These are phyloP conservation scores for Ramphastos sulfuratus DNA, from an alignment of 2,113 vertebrate species.

Conservation along the genomic window DNA sequence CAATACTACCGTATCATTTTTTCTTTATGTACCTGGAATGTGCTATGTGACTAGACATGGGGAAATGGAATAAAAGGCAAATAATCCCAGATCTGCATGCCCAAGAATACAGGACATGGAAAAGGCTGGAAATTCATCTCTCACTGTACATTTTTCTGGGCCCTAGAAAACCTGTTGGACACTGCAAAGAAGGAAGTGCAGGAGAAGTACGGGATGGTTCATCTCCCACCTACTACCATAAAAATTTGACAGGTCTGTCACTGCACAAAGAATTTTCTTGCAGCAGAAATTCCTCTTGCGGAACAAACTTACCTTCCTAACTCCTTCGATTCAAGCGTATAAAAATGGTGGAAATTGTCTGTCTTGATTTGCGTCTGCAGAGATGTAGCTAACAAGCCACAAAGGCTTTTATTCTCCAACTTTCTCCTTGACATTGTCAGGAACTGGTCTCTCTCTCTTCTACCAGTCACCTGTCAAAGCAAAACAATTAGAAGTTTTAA, in stretches of 20 bases:
- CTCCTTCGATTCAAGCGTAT: conserved; percentile 82
- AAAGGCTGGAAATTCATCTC: background rate
- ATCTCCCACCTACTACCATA: background rate
- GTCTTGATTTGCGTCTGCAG: conserved; percentile 82
- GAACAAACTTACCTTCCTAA: conserved; percentile 85
- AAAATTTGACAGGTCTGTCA: background rate
- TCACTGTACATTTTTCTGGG: background rate
- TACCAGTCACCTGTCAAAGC: conserved; percentile 21
- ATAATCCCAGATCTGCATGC: background rate
- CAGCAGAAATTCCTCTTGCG: background rate
- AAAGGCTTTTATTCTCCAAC: conserved; percentile 81
- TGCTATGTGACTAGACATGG: background rate
- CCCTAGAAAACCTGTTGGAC: background rate
- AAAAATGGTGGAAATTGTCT: conserved; percentile 84
- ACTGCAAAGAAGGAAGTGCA: background rate
- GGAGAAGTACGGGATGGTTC: background rate
- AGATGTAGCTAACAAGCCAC: conserved; percentile 82
- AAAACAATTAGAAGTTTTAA: background rate
- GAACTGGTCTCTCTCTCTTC: background rate
- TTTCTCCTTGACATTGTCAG: conserved; percentile 80
- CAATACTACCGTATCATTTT: background rate
- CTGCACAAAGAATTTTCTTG: background rate
- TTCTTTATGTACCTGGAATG: background rate
- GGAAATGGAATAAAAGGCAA: background rate
- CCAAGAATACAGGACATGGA: background rate